A percentile compares a stretch with the other conserved stretches of the same genome.
Conservation (phyloP, 1,140 invertebrate species). For the Zophobas morio region DNA sequence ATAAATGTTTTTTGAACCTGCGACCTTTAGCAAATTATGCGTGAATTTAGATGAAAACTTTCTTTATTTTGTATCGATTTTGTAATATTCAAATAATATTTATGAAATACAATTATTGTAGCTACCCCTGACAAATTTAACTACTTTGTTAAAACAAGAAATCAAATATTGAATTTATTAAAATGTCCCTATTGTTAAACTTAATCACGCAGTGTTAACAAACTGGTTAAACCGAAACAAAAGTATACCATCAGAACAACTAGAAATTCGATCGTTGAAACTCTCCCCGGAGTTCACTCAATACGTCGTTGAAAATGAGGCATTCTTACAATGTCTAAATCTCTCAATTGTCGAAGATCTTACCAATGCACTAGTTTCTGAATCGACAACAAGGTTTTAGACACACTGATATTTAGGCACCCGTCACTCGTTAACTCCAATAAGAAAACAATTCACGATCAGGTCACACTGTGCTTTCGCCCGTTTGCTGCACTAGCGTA, state of each 20-base stretch:
- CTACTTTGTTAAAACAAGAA: too few species aligned
- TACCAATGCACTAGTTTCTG: conserved; percentile 42
- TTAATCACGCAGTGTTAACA: not conserved
- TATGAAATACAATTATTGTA: too few species aligned
- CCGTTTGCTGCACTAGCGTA: conserved; percentile 54
- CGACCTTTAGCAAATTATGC: too few species aligned
- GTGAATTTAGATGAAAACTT: too few species aligned
- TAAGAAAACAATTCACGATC: conserved; percentile 34
- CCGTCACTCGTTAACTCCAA: conserved; percentile 43
- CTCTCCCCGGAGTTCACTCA: not conserved
- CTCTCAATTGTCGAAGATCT: not conserved
- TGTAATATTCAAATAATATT: too few species aligned
- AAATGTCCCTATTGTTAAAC: not conserved
- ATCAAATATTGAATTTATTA: too few species aligned
- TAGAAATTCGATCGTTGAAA: conserved; percentile 11
- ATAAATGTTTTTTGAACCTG: too few species aligned
- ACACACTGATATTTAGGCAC: conserved; percentile 19
- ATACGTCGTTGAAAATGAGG: not conserved
- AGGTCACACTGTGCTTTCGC: conserved; percentile 35
- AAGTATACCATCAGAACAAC: conserved; percentile 9
- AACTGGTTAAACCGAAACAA: conserved; percentile 8
- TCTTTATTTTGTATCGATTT: too few species aligned
- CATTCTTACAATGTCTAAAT: not conserved
- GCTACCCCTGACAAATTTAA: too few species aligned
- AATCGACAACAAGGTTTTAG: conserved; percentile 18